These are phyloP conservation scores for Pyrochroa serraticornis DNA, from an alignment of 2,888 invertebrate genomes.

Conservation along the genomic window DNA sequence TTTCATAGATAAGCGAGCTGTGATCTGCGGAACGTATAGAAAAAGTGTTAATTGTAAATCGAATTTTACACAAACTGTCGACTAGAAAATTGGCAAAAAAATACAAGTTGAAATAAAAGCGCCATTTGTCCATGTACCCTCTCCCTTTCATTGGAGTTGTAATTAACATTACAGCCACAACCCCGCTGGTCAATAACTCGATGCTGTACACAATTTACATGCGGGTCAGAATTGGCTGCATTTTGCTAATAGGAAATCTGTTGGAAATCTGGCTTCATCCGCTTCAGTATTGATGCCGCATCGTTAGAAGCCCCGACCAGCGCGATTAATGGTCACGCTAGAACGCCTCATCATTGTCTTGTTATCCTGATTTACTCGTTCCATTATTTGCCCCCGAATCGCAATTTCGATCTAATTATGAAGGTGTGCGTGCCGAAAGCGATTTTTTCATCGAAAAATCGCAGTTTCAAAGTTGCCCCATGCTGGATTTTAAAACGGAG, in stretches of 20 bases:
- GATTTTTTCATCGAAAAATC: not conserved
- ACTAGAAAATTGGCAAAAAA: too few relatives aligned
- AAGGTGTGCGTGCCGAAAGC: slow-evolving; percentile 29
- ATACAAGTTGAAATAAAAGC: too few relatives aligned
- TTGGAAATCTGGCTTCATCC: slow-evolving; percentile 22
- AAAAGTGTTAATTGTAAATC: too few relatives aligned
- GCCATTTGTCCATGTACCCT: too few relatives aligned
- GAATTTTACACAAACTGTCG: too few relatives aligned
- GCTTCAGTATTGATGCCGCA: slow-evolving; percentile 35
- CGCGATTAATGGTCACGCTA: slow-evolving; percentile 45
- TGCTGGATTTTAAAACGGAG: not conserved
- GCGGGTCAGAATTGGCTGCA: slow-evolving; percentile 14
- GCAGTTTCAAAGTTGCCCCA: not conserved
- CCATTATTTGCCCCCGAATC: slow-evolving; percentile 40
- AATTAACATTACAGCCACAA: slow-evolving; percentile 2
- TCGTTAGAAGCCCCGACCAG: slow-evolving; percentile 33
- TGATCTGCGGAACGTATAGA: too few relatives aligned
- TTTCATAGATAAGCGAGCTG: too few relatives aligned
- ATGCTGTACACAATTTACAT: slow-evolving; percentile 10
- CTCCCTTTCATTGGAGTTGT: not conserved
- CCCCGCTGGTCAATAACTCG: slow-evolving; percentile 12
- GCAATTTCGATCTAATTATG: slow-evolving; percentile 38
- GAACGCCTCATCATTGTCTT: slow-evolving; percentile 47
- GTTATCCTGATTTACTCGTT: slow-evolving; percentile 47
- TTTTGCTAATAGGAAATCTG: slow-evolving; percentile 22